phyloP scores from a whole-genome alignment of 2,888 invertebrate genomes.

The Trypoxylon attenuatum region DNA sequence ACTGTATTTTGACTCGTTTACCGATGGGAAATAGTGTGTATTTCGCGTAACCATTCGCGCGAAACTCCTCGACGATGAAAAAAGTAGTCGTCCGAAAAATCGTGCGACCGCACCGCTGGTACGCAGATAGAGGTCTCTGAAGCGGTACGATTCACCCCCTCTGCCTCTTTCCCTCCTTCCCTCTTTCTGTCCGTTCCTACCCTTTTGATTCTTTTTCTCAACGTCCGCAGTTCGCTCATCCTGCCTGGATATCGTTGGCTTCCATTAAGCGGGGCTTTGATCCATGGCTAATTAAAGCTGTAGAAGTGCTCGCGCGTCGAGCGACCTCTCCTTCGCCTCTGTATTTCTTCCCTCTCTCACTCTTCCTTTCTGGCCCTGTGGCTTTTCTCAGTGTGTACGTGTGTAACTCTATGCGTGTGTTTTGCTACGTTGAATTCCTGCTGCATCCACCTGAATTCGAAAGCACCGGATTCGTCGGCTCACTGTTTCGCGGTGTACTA shows the following conservation, averaged over 20 bases:
- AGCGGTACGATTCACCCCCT: not conserved
- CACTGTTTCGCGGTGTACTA: not conserved
- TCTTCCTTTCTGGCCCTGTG: not conserved
- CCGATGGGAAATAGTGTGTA: no score
- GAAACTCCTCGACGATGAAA: constrained; percentile 2
- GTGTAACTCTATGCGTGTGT: no score
- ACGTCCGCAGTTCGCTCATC: constrained; percentile 22
- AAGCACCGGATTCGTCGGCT: not conserved
- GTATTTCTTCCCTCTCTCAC: not conserved
- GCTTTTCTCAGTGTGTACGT: no score
- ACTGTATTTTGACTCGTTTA: no score
- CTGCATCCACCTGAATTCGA: no score
- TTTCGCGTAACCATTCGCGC: not conserved
- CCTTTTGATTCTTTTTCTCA: constrained; percentile 36
- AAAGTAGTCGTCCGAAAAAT: constrained; percentile 8
- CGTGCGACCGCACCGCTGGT: not conserved
- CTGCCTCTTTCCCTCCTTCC: not conserved
- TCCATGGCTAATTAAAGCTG: constrained; percentile 55
- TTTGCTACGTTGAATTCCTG: no score
- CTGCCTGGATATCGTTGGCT: constrained; percentile 37
- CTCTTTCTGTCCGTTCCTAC: not conserved
- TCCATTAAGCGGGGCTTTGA: constrained; percentile 58
- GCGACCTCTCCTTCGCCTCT: constrained; percentile 17
- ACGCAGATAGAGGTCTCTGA: not conserved
- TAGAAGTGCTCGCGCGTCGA: constrained; percentile 20